Base-by-base conservation (phyloP, 2,797 vertebrate species). In the Pelodytes ibericus region DNA sequence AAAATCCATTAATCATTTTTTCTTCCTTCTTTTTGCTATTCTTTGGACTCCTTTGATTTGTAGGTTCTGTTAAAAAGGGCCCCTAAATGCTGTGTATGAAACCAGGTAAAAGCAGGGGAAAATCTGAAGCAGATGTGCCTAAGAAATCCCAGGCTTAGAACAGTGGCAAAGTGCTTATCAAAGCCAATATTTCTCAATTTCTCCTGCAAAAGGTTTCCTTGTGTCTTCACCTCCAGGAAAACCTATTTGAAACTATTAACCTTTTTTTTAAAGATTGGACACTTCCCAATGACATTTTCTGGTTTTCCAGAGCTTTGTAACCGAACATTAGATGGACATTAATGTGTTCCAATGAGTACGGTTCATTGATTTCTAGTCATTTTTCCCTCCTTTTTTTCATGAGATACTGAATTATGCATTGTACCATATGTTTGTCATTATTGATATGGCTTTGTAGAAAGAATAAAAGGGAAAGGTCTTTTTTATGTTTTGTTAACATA, bases 381-480 rank as follows among this genome's bases (percentile, higher is more conserved):
- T 77, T 66, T 16, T 13, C 18, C 11, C 15, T 44, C 25, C 27
- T 67, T 56, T 71, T 30, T 72, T 29, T 36, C 51, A 59, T 31
- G 6, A 22, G 7, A 68, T 73, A 67, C 53, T 72, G 75, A 78
- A 78, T 78, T 66, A 78, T 77, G 70, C 70, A 68, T 67, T 56
- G 51, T 4, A 24, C 56, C 70, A 72, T 62, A 62, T 72, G 76
- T 72, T 78, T 72, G 67, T 16, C 57, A 78, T 78, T 78, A 77
- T 66, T 66, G 66, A 78, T 67, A 72, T 30, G 31, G 70, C 70
- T 78, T 72, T 86, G 81, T 75, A 72, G 27, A 81, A 86, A 85
- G 81, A 87, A 89, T 89, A 88, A 88, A 88, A 88, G 86, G 86
- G 80, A 79, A 84, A 85, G 83, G 87, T 90, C 89, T 87, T 87